Evolutionary conservation across 2,113 vertebrate species (phyloP), one percentile per base, ranked within the genome.

Genomic region (Neolamprologus brichardi): DNA sequence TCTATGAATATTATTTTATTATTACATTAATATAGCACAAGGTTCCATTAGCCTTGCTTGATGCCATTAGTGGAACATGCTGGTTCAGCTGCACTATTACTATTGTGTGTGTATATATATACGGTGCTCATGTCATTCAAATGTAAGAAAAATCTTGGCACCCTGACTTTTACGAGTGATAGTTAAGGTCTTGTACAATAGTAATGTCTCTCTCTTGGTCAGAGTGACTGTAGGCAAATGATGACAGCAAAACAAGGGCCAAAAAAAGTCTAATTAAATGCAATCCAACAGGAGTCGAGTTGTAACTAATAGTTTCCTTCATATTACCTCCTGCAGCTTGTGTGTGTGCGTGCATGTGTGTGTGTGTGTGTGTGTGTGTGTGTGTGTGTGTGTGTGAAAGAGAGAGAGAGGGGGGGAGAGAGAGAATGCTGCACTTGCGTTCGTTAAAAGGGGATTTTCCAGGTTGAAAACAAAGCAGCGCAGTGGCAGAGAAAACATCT

Each of bases 401-500:
- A 46, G 15, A 17, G 14, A 17, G 46, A 49, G 15, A 17, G 49
- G 1, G 18, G 4, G 8, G 5, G 18, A 6, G 53, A 52, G 82
- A 56, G 60, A 39, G 18, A 18, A 34, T 15, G 34, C 78, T 82
- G 56, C 58, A 83, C 30, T 79, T 88, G 62, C 1, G 18, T 87
- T 89, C 9, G 87, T 89, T 92, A 87, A 90, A 92, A 87, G 52
- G 72, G 89, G 54, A 90, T 89, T 94, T 89, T 91, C 85, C 58
- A 84, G 79, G 64, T 86, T 83, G 62, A 89, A 84, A 92, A 92
- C 89, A 93, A 91, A 91, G 92, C 88, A 54, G 39, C 25, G 79
- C 91, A 90, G 89, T 85, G 86, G 89, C 90, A 18, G 37, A 79
- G 51, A 91, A 80, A 84, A 88, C 62, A 11, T 77, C 84, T 91